A percentile compares a stretch with the other conserved stretches of the same genome.
These are phyloP conservation scores for Hirtodrosophila trivittata DNA, from an alignment of 2,888 invertebrate species.

Conservation along the genomic window DNA sequence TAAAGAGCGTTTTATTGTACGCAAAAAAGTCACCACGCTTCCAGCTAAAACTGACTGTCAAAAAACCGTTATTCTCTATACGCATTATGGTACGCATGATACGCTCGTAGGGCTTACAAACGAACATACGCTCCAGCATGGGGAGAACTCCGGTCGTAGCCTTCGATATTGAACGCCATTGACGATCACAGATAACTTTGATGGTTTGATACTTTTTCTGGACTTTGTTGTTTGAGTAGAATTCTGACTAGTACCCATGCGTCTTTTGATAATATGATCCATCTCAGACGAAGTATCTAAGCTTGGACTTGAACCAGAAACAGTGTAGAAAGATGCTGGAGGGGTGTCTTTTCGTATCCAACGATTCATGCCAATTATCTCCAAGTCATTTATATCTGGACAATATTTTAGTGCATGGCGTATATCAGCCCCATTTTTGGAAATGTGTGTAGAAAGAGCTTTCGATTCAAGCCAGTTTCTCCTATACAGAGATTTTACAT, in stretches of 20 bases:
- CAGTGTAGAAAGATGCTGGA: constrained; percentile 12
- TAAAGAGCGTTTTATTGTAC: constrained; percentile 51
- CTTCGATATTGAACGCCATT: constrained; percentile 48
- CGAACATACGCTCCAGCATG: constrained; percentile 54
- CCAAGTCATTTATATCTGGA: constrained; percentile 53
- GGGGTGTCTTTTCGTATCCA: not conserved
- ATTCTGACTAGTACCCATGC: too few species aligned
- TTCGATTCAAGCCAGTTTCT: constrained; percentile 54
- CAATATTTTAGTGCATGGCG: constrained; percentile 48
- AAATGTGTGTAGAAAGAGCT: constrained; percentile 34
- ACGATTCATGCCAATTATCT: constrained; percentile 53
- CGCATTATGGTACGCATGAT: constrained; percentile 60
- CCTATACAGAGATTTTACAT: not conserved
- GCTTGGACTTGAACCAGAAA: constrained; percentile 8
- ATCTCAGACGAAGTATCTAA: too few species aligned
- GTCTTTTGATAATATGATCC: too few species aligned
- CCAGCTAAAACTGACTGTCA: constrained; percentile 62
- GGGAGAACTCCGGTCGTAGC: constrained; percentile 50
- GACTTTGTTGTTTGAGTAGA: too few species aligned
- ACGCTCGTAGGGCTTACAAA: constrained; percentile 67
- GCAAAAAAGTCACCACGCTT: constrained; percentile 51
- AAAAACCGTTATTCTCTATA: constrained; percentile 67
- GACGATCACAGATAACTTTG: constrained; percentile 32
- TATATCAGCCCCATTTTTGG: constrained; percentile 35
- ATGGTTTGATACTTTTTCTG: not conserved